Conservation (phyloP, 2,888 invertebrate species). For the Scaptomyza cyrtandrae region DNA sequence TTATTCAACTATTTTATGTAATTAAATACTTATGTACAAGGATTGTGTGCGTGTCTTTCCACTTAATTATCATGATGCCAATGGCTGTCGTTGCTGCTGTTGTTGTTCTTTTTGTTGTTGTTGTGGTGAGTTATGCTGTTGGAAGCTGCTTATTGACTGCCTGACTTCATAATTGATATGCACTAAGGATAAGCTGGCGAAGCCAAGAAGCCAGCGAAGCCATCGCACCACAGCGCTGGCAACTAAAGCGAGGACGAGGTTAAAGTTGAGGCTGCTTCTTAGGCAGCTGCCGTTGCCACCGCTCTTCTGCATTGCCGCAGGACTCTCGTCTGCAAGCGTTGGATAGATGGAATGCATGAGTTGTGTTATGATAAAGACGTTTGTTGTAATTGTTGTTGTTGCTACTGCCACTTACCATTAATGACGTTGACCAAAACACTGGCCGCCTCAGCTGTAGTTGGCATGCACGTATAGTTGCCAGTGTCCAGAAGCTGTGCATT, state of each 20-base stretch:
- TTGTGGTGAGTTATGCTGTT: slow-evolving; percentile 1
- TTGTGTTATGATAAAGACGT: background rate
- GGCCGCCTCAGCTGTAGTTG: slow-evolving; percentile 92
- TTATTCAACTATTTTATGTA: slow-evolving; percentile 50
- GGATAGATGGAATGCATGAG: background rate
- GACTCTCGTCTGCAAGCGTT: slow-evolving; percentile 77
- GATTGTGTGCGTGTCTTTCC: slow-evolving; percentile 10
- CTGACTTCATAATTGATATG: slow-evolving; percentile 71
- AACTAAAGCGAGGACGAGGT: slow-evolving; percentile 57
- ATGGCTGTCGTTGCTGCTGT: slow-evolving; percentile 11
- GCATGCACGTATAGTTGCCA: slow-evolving; percentile 95
- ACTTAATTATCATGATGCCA: slow-evolving; percentile 69
- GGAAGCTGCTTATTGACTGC: slow-evolving; percentile 33
- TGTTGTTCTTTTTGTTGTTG: slow-evolving; percentile 17
- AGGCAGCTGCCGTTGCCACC: slow-evolving; percentile 42
- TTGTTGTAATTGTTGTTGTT: slow-evolving; percentile 12
- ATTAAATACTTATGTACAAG: slow-evolving; percentile 61
- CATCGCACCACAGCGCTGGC: slow-evolving; percentile 71
- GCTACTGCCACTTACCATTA: slow-evolving; percentile 88
- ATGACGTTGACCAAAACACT: slow-evolving; percentile 95
- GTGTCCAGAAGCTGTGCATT: slow-evolving; percentile 91
- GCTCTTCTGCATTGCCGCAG: slow-evolving; percentile 83
- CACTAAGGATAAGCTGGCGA: slow-evolving; percentile 46
- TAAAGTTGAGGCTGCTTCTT: slow-evolving; percentile 34
- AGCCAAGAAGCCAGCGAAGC: slow-evolving; percentile 43